Evolutionary conservation across 2,113 vertebrate genomes (phyloP), one percentile per base, ranked within the genome.

Genomic region (Alligator sinensis): DNA sequence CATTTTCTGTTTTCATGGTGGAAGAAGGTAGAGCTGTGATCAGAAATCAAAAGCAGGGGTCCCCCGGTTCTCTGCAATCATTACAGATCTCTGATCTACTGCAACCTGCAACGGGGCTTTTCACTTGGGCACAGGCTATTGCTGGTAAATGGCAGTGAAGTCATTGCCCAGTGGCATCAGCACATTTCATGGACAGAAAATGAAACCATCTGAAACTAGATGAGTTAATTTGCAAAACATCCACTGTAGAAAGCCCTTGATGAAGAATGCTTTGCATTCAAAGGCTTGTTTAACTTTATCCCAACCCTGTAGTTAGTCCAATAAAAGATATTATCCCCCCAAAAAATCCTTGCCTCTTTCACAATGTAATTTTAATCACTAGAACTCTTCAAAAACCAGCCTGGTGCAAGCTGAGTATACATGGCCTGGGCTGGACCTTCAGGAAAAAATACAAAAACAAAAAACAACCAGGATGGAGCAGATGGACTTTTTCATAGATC

Each of bases 11-110:
- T 47, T 96, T 96, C 91, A 92, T 96, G 86, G 82, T 86, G 84
- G 54, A 97, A 86, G 84, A 92, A 93, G 77, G 96, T 88, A 94
- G 91, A 85, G 88, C 74, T 96, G 96, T 96, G 96, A 96, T 97
- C 96, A 95, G 95, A 97, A 96, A 96, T 94, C 91, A 88, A 89
- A 96, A 96, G 83, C 57, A 96, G 57, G 95, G 87, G 76, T 93
- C 55, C 24, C 6, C 15, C 28, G 47, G 80, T 94, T 84, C 94
- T 90, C 88, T 90, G 90, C 91, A 88, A 66, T 83, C 86, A 86
- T 90, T 87, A 95, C 79, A 84, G 93, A 87, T 90, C 47, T 91
- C 54, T 88, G 60, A 78, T 91, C 78, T 80, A 76, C 84, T 81
- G 90, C 88, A 91, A 95, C 82, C 81, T 57, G 54, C 34, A 93